Conservation (phyloP, 2,113 vertebrate genomes). For the Coreoperca whiteheadi region DNA sequence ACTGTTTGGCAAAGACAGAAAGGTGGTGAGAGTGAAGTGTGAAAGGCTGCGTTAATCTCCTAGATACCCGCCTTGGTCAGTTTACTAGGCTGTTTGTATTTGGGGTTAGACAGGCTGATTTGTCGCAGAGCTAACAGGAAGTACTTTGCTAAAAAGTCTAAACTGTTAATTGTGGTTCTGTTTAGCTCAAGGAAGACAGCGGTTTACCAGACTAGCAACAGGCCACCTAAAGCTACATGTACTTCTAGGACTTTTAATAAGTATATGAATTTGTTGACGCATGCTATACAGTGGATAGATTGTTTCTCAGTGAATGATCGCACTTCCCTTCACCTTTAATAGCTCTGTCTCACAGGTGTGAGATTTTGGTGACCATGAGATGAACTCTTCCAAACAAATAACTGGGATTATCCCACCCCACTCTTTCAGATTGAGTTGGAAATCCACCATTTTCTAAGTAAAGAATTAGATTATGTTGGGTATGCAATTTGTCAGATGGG, state of each 20-base stretch:
- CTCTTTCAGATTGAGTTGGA: conserved; percentile 71
- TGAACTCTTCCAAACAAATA: conserved; percentile 70
- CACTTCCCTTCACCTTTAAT: not conserved
- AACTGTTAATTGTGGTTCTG: conserved; percentile 3
- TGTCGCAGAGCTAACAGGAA: conserved; percentile 22
- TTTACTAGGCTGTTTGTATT: conserved; percentile 49
- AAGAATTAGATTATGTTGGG: conserved; percentile 52
- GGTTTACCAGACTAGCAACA: not conserved
- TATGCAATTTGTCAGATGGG: conserved; percentile 63
- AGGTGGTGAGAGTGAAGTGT: conserved; percentile 60
- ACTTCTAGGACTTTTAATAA: not conserved
- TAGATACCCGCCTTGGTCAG: conserved; percentile 29
- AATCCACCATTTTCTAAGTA: conserved; percentile 55
- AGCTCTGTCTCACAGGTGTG: conserved; percentile 63
- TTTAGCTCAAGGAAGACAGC: not conserved
- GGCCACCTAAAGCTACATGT: not conserved
- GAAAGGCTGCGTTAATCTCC: conserved; percentile 57
- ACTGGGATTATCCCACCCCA: conserved; percentile 65
- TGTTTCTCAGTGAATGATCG: not conserved
- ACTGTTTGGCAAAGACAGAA: conserved; percentile 58
- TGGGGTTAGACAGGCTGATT: conserved; percentile 34
- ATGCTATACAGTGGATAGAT: not conserved
- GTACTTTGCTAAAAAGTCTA: conserved; percentile 17
- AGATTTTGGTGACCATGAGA: conserved; percentile 56
- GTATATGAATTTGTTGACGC: not conserved